These are phyloP conservation scores for Diorhabda elongata DNA, from an alignment of 1,140 invertebrate species.

Conservation along the genomic window DNA sequence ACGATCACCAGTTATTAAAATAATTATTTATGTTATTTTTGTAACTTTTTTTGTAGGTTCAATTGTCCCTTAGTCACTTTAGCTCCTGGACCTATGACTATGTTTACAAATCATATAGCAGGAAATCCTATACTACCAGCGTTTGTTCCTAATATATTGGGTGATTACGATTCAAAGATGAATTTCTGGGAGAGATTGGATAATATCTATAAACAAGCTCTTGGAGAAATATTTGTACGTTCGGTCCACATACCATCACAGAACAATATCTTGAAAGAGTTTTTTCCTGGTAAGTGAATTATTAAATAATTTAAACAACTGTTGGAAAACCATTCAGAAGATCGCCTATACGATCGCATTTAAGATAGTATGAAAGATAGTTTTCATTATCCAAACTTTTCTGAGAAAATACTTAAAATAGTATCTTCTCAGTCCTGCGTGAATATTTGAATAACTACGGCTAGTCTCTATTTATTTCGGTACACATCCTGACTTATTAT, in stretches of 20 bases:
- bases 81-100: background rate
- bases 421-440: no score
- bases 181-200: constrained; percentile 12
- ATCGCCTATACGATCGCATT: no score
- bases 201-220: background rate
- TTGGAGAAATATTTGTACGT: background rate
- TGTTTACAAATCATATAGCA: constrained; percentile 10
- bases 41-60: background rate
- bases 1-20: no score
- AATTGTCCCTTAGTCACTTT: constrained; percentile 13
- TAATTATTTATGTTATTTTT: no score
- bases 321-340: no score
- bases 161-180: constrained; percentile 10
- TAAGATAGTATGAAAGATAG: no score
- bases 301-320: no score
- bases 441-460: no score
- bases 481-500: no score
- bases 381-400: no score
- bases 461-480: no score
- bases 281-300: constrained; percentile 4
- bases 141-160: constrained; percentile 17
- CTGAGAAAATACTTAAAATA: no score
- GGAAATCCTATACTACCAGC: constrained; percentile 20
- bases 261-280: constrained; percentile 2
- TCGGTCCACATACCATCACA: constrained; percentile 10